A percentile compares a stretch with the other conserved stretches of the same genome.
Conservation (phyloP, 2,113 vertebrate genomes). For the Vimba vimba region DNA sequence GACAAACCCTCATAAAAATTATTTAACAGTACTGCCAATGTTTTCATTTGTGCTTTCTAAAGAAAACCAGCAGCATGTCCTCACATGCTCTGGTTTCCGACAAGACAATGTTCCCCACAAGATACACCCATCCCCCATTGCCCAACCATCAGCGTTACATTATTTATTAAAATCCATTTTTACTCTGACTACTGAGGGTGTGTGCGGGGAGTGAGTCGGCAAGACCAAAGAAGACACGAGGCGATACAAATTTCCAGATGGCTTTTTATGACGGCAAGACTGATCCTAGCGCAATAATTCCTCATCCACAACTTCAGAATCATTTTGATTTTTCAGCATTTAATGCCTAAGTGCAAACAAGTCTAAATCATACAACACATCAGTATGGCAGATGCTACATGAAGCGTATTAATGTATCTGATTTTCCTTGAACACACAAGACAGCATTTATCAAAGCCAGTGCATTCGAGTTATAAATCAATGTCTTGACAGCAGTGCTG, state of each 20-base stretch:
- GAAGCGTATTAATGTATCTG: not conserved
- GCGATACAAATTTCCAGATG: constrained; percentile 2
- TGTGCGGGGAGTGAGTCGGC: constrained; percentile 15
- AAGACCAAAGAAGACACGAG: constrained; percentile 7
- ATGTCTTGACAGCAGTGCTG: not conserved
- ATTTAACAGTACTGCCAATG: constrained; percentile 44
- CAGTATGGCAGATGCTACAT: not conserved
- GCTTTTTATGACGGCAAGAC: not conserved
- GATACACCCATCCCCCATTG: constrained; percentile 64
- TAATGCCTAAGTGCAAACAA: not conserved
- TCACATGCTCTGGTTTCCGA: constrained; percentile 67
- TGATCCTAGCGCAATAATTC: not conserved
- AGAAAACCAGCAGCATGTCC: constrained; percentile 56
- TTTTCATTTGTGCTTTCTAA: constrained; percentile 56
- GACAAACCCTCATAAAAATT: constrained; percentile 2
- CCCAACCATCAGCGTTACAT: constrained; percentile 63
- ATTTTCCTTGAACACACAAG: constrained; percentile 14
- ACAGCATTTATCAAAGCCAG: not conserved
- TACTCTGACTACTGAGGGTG: not conserved
- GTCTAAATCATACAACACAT: not conserved
- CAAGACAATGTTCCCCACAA: constrained; percentile 60
- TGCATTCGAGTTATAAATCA: constrained; percentile 26
- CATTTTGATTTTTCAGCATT: constrained; percentile 6
- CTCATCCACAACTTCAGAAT: not conserved
- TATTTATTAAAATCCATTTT: constrained; percentile 68